phyloP scores from a whole-genome alignment of 2,113 vertebrate species.

The Apteryx mantelli region DNA sequence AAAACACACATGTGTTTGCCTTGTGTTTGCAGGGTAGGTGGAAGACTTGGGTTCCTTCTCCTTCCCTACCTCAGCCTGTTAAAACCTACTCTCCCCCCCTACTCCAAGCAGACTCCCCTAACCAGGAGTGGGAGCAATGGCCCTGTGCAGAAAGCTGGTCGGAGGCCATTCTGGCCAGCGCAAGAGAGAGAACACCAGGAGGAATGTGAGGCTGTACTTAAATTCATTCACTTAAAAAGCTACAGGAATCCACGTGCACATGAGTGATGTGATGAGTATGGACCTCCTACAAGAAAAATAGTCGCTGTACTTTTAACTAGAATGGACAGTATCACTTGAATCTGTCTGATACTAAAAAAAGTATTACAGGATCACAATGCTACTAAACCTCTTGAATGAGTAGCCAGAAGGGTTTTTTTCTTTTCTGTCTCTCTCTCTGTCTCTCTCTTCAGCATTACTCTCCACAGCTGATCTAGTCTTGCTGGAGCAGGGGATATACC shows the following conservation, averaged over 20 bases:
- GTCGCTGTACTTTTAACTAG: not conserved
- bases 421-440: not conserved
- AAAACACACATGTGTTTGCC: not conserved
- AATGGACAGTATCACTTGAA: not conserved
- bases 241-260: not conserved
- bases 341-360: not conserved
- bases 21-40: not conserved
- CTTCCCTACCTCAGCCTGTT: rapidly evolving
- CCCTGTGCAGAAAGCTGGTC: not conserved
- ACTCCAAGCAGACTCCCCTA: not conserved
- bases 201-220: not conserved
- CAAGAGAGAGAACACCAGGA: not conserved
- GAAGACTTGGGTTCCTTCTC: not conserved
- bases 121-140: not conserved
- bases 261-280: not conserved
- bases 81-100: not conserved
- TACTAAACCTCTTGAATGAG: not conserved
- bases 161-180: not conserved
- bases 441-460: not conserved
- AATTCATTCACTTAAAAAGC: not conserved
- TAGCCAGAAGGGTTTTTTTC: not conserved
- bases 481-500: not conserved
- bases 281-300: not conserved
- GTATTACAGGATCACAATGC: not conserved
- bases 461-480: not conserved